A percentile compares a stretch with the other conserved stretches of the same genome.
Evolutionary conservation across 2,888 invertebrate species (phyloP).

Genomic region (Platycheirus rosarum): DNA sequence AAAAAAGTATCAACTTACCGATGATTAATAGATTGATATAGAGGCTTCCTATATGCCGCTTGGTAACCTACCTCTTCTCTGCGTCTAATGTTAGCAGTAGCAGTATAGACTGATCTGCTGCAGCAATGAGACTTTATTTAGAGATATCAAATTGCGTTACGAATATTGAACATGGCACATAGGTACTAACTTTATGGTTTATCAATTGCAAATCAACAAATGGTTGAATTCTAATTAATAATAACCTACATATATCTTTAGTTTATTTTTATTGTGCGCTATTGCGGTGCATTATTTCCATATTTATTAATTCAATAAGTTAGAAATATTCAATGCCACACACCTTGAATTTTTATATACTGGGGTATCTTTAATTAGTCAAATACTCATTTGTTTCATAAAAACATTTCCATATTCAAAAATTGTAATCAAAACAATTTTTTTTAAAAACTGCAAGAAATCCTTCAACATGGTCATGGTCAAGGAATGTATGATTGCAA

Average conservation of each 20-base stretch:
- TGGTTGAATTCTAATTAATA: conserved; percentile 10
- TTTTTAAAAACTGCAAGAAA: too few relatives aligned
- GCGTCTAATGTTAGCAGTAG: too few relatives aligned
- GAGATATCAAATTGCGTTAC: conserved; percentile 41
- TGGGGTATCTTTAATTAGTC: too few relatives aligned
- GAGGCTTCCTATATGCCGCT: background rate
- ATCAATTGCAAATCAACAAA: conserved; percentile 26
- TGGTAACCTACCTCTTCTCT: background rate
- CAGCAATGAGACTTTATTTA: conserved; percentile 19
- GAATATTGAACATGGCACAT: conserved; percentile 26
- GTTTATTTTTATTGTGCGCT: background rate
- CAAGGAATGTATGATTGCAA: too few relatives aligned
- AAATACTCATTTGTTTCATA: too few relatives aligned
- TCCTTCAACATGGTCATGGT: too few relatives aligned
- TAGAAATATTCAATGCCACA: conserved; percentile 6
- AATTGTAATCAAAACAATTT: too few relatives aligned
- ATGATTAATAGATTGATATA: conserved; percentile 18
- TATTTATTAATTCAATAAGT: background rate
- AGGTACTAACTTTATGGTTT: background rate
- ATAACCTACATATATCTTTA: background rate
- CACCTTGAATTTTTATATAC: conserved; percentile 1
- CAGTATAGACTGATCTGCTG: conserved; percentile 26
- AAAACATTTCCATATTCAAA: too few relatives aligned
- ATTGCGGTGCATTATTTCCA: background rate
- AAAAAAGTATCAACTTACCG: conserved; percentile 10